Evolutionary conservation across 2,113 vertebrate species (phyloP), one percentile per base, ranked within the genome.

Genomic region (Tupaia chinensis): DNA sequence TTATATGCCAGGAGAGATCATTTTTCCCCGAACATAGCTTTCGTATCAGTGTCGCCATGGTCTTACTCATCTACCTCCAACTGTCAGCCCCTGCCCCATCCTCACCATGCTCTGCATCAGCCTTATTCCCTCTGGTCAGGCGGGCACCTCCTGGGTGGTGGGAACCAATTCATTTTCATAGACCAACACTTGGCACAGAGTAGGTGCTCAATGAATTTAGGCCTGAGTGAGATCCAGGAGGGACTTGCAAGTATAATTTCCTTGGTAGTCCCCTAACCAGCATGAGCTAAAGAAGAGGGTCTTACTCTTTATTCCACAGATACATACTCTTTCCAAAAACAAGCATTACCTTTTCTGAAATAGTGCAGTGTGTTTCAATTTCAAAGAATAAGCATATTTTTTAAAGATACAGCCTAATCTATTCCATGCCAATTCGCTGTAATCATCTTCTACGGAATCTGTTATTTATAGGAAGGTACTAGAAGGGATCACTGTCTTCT

Each of bases 21-120:
- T 73, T 82, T 27, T 92, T 85, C 76, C 69, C 82, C 79, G 13
- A 34, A 90, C 44, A 89, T 83, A 94, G 60, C 56, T 32, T 92
- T 86, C 8, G 0, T 27, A 22, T 60, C 63, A 29, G 23, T 65
- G 58, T 29, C 78, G 76, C 14, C 34, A 53, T 65, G 19, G 1
- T 63, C 7, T n/a, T n/a, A 54, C 7, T 79, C 73, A 58, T 65
- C 54, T 73, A 34, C 15, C 2, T 17, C 73, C 25, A 73, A 78
- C 58, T 17, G 44, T 1, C 34, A 27, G 13, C 16, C 7, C 7
- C 9, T 1, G 14, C 32, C 20, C 32, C 19, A 11, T 4, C 9
- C 15, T 56, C 25, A 22, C 22, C 32, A 15, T 9, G 3, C 7
- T 17, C 12, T 15, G 5, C 22, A 16, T 16, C 29, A 9, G 9